Conservation (phyloP, 2,888 invertebrate species). For the Odontomyia ornata region DNA sequence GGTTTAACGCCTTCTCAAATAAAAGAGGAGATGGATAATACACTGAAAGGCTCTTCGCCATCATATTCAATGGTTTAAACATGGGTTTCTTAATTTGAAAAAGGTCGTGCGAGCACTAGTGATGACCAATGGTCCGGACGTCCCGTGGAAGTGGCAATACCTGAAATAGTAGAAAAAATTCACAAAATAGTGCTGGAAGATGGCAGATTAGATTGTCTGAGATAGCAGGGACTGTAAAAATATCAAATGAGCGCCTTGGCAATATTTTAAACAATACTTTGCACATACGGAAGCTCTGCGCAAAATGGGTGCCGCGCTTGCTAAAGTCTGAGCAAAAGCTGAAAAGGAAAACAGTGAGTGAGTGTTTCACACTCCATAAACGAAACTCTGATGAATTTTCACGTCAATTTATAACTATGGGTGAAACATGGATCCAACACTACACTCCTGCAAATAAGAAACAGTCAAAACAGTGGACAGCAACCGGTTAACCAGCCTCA, state of each 20-base stretch:
- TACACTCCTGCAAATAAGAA: too few species aligned
- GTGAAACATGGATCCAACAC: too few species aligned
- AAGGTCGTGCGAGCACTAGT: not conserved
- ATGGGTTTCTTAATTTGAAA: too few species aligned
- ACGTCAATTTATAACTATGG: too few species aligned
- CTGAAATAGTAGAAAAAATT: not conserved
- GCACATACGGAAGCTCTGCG: not conserved
- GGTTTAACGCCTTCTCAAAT: too few species aligned
- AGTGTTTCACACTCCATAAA: not conserved
- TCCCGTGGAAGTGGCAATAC: not conserved
- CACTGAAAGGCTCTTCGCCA: too few species aligned
- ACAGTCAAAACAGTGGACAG: too few species aligned
- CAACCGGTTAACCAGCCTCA: too few species aligned
- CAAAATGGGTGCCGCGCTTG: not conserved
- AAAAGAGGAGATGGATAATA: too few species aligned
- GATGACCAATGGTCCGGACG: not conserved
- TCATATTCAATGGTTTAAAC: too few species aligned
- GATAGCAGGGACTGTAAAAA: not conserved
- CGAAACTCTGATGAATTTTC: not conserved
- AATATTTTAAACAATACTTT: not conserved
- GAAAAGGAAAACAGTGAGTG: not conserved
- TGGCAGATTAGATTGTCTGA: not conserved
- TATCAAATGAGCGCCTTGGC: not conserved
- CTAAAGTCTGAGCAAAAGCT: too few species aligned
- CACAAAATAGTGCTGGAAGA: too few species aligned